Evolutionary conservation across 2,113 vertebrate genomes (phyloP).

Genomic region (Pyrgilauda ruficollis): DNA sequence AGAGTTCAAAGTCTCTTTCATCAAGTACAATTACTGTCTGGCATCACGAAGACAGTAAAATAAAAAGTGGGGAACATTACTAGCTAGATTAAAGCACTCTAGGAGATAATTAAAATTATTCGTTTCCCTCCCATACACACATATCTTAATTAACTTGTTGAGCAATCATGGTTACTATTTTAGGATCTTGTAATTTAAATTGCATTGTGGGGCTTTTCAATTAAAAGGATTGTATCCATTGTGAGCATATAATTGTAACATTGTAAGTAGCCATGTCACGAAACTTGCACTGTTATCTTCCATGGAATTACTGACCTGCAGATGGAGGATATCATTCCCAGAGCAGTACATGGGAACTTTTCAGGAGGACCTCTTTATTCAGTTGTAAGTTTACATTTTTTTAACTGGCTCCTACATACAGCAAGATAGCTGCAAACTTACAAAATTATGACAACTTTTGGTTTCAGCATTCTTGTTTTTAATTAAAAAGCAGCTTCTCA

Average conservation of each 20-base stretch:
- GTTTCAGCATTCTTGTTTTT: not conserved
- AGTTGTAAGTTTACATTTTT: slow-evolving; percentile 18
- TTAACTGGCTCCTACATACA: slow-evolving; percentile 9
- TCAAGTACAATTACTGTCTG: not conserved
- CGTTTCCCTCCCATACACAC: not conserved
- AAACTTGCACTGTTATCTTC: slow-evolving; percentile 8
- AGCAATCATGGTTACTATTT: not conserved
- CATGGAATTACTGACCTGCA: slow-evolving; percentile 14
- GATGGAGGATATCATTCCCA: slow-evolving; percentile 26
- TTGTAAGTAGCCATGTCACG: not conserved
- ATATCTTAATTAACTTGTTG: not conserved
- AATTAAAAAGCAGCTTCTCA: slow-evolving; percentile 1
- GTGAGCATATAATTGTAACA: not conserved
- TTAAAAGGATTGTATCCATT: not conserved
- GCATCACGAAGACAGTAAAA: not conserved
- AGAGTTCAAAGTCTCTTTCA: not conserved
- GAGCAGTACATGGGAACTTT: slow-evolving; percentile 9
- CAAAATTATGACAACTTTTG: not conserved
- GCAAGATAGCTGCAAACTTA: slow-evolving; percentile 19
- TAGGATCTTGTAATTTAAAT: not conserved
- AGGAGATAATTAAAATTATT: not conserved
- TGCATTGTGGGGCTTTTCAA: not conserved
- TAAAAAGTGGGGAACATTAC: not conserved
- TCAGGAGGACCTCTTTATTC: slow-evolving; percentile 18
- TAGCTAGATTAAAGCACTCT: not conserved